Evolutionary conservation across 2,888 invertebrate species (phyloP).

Genomic region (Dynastes grantii): DNA sequence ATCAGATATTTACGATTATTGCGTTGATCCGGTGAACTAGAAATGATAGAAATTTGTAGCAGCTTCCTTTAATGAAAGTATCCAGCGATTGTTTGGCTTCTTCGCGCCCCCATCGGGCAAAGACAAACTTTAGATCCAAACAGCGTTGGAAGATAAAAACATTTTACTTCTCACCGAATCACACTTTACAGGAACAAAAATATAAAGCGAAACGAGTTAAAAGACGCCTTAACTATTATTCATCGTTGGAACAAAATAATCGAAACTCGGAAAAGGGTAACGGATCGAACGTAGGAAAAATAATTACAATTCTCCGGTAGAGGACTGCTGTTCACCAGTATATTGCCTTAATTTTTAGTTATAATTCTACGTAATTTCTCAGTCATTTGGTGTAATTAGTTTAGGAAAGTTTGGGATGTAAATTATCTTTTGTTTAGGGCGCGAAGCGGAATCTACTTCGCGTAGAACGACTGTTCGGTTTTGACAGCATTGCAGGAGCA

Average conservation of each 20-base stretch:
- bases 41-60: background rate
- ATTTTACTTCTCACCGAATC: background rate
- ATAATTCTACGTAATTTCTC: constrained; percentile 34
- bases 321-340: background rate
- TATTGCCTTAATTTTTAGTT: constrained; percentile 31
- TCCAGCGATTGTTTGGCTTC: background rate
- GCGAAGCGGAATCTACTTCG: constrained; percentile 15
- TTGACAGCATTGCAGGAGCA: background rate
- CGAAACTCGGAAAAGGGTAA: constrained; percentile 2
- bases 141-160: constrained; percentile 1
- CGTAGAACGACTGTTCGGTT: constrained; percentile 19
- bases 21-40: constrained; percentile 1
- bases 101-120: background rate
- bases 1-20: background rate
- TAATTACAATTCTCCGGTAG: constrained; percentile 13
- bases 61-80: background rate
- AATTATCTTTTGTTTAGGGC: constrained; percentile 38
- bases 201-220: background rate
- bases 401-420: constrained; percentile 26
- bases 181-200: constrained; percentile 1
- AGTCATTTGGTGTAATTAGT: constrained; percentile 36
- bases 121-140: background rate
- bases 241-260: background rate
- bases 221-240: background rate
- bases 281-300: constrained; percentile 14